Evolutionary conservation across 2,888 invertebrate species (phyloP).

Genomic region (Macrophya alboannulata): DNA sequence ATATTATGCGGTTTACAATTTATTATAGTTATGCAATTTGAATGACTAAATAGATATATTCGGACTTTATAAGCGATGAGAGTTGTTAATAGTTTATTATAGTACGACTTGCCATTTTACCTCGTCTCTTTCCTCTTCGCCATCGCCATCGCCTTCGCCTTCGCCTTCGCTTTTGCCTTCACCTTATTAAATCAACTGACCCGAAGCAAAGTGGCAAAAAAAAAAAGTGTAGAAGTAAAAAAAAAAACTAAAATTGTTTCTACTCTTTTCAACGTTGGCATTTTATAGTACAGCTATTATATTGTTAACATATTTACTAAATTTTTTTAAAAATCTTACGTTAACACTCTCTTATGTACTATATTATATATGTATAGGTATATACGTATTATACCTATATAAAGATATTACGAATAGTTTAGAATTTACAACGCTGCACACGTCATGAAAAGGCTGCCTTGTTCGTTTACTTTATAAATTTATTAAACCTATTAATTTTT

Average conservation of each 20-base stretch:
- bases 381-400: neutral
- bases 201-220: neutral
- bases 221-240: too few species aligned
- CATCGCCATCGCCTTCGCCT: neutral
- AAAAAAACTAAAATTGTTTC: too few species aligned
- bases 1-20: conserved; percentile 40
- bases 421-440: neutral
- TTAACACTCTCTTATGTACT: neutral
- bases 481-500: neutral
- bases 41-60: conserved; percentile 38
- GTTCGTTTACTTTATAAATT: neutral
- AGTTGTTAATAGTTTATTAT: neutral
- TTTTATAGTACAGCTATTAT: neutral
- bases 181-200: conserved; percentile 30
- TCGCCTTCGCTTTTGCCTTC: conserved; percentile 9
- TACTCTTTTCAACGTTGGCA: neutral
- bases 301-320: neutral
- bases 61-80: neutral
- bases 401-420: neutral
- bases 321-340: neutral
- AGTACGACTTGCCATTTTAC: neutral
- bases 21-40: conserved; percentile 51
- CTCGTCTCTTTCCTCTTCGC: neutral
- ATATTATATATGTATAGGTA: neutral
- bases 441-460: conserved; percentile 36